phyloP scores from a whole-genome alignment of 2,113 vertebrate genomes.

The Mesocricetus auratus region DNA sequence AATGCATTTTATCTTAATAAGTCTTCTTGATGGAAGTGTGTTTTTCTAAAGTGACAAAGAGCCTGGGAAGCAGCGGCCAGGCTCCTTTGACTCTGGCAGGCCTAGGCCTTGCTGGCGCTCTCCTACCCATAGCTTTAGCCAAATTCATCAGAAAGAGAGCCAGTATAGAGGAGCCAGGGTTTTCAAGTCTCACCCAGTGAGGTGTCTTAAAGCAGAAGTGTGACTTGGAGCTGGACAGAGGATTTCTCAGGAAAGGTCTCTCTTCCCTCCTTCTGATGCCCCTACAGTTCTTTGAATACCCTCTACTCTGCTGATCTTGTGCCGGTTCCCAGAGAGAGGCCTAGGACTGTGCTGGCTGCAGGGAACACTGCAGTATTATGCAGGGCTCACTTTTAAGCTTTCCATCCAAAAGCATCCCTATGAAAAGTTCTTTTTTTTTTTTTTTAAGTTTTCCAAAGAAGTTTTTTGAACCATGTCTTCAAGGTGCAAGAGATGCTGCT shows the following conservation, averaged over 20 bases:
- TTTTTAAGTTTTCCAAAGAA: conserved; percentile 44
- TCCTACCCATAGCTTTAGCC: conserved; percentile 73
- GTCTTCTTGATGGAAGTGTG: conserved; percentile 85
- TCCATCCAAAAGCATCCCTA: conserved; percentile 57
- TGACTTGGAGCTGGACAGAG: conserved; percentile 67
- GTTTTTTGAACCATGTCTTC: conserved; percentile 12
- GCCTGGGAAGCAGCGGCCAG: conserved; percentile 83
- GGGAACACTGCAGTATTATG: conserved; percentile 72
- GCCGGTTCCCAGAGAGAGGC: conserved; percentile 70
- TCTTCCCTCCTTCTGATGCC: conserved; percentile 48
- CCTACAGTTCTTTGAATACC: conserved; percentile 66
- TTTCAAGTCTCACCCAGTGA: conserved; percentile 70
- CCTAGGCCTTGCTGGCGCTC: conserved; percentile 77
- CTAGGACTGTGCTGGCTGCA: conserved; percentile 35
- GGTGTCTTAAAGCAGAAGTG: conserved; percentile 79
- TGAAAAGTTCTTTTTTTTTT: conserved; percentile 70
- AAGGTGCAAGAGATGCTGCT: conserved; percentile 38
- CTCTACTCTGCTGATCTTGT: conserved; percentile 69
- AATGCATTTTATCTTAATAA: conserved; percentile 88
- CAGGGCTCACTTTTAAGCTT: conserved; percentile 72
- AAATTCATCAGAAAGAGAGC: conserved; percentile 74
- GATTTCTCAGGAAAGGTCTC: conserved; percentile 62
- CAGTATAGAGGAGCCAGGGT: conserved; percentile 13
- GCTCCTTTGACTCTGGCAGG: conserved; percentile 83
- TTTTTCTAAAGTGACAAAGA: conserved; percentile 88